Conservation (phyloP, 1,140 invertebrate species). For the Cryptotermes secundus region DNA sequence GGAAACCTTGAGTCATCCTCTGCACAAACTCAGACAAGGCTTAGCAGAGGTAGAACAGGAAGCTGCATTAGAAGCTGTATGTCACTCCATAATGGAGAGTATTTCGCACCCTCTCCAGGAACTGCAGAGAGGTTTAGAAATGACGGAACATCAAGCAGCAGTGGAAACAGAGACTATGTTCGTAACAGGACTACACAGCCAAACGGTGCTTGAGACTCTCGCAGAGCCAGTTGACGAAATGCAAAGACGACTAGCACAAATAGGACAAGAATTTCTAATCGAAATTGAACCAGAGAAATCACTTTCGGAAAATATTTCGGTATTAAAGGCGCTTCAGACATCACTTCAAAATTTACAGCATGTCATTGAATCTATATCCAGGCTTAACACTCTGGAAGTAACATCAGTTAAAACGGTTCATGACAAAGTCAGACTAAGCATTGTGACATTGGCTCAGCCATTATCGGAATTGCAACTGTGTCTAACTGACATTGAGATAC, state of each 20-base stretch:
- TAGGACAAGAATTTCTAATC: neutral
- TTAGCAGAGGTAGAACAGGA: conserved; percentile 25
- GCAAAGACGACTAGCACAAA: neutral
- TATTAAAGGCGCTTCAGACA: neutral
- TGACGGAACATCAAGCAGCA: neutral
- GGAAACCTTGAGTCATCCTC: conserved; percentile 41
- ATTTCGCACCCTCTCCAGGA: neutral
- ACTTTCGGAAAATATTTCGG: neutral
- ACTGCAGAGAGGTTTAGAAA: neutral
- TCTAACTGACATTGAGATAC: neutral
- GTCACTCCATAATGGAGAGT: neutral
- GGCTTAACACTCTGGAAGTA: neutral
- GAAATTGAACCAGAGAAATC: neutral
- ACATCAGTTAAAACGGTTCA: neutral
- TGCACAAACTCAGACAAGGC: conserved; percentile 40
- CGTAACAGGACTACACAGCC: neutral
- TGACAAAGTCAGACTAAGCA: neutral
- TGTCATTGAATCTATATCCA: neutral
- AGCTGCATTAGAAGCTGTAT: neutral
- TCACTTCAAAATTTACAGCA: neutral
- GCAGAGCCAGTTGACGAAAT: neutral
- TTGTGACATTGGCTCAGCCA: neutral
- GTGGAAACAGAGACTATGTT: neutral
- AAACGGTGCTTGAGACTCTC: neutral
- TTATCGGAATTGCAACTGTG: neutral